Conservation (phyloP, 2,888 invertebrate species). For the Orthosia gothica region DNA sequence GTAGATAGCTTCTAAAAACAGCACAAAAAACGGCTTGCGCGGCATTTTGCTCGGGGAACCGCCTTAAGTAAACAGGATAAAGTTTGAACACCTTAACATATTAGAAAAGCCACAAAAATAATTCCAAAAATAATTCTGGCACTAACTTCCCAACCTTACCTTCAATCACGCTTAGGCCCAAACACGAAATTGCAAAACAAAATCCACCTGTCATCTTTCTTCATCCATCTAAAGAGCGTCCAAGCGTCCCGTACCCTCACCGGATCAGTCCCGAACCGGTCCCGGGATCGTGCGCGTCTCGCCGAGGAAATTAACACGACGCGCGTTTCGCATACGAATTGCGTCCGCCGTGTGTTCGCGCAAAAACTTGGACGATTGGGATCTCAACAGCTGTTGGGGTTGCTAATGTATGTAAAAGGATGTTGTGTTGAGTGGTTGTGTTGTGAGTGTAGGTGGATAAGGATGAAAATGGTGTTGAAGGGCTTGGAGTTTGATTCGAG, state of each 20-base stretch:
- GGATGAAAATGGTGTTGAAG: not conserved
- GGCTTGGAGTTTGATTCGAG: not conserved
- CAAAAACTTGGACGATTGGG: conserved; percentile 58
- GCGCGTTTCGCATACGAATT: conserved; percentile 71
- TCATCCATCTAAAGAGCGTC: conserved; percentile 77
- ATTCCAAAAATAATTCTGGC: too few relatives aligned
- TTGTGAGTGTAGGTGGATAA: not conserved
- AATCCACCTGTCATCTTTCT: conserved; percentile 62
- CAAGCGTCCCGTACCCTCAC: conserved; percentile 67
- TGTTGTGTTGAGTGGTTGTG: conserved; percentile 4
- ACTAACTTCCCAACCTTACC: too few relatives aligned
- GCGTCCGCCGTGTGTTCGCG: conserved; percentile 44
- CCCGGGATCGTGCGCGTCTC: conserved; percentile 50
- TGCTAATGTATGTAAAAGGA: conserved; percentile 4
- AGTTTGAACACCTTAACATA: too few relatives aligned
- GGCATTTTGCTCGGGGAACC: too few relatives aligned
- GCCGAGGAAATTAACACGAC: conserved; percentile 75
- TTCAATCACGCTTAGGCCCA: conserved; percentile 4
- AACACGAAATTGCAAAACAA: conserved; percentile 63
- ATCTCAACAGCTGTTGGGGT: conserved; percentile 47
- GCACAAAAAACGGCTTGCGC: too few relatives aligned
- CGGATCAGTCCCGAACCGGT: conserved; percentile 62
- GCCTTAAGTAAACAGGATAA: too few relatives aligned
- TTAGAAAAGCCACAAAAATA: too few relatives aligned
- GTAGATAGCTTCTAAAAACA: too few relatives aligned